Percentiles rank a stretch among this genome's conserved stretches.
Evolutionary conservation across 1,140 invertebrate species (phyloP).

Genomic region (Drosophila neocordata): DNA sequence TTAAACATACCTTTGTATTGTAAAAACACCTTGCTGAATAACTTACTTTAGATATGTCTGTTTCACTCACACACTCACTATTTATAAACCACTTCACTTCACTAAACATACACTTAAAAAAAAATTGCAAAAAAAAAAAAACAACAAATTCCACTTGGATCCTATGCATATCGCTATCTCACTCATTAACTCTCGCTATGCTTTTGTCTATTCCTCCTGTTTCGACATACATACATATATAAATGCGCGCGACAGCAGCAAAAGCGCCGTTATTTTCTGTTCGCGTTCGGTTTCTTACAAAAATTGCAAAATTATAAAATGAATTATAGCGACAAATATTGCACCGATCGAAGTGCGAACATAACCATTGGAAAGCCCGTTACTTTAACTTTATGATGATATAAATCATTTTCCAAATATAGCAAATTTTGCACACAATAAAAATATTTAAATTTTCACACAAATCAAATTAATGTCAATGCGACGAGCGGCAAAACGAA

Average conservation of each 20-base stretch:
- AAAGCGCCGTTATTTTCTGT: too few species aligned
- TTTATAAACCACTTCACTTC: neutral
- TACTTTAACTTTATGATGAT: neutral
- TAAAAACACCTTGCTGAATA: neutral
- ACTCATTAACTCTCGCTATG: neutral
- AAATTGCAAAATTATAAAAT: neutral
- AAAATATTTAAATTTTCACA: neutral
- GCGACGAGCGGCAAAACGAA: neutral
- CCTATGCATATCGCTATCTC: neutral
- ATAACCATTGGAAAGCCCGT: neutral
- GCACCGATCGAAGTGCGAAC: neutral
- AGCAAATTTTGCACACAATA: neutral
- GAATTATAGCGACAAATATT: neutral
- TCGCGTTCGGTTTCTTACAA: too few species aligned
- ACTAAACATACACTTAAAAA: neutral
- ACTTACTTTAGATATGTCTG: too few species aligned
- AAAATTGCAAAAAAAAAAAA: neutral
- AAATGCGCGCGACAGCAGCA: neutral
- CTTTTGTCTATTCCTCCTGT: neutral
- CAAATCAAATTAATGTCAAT: neutral
- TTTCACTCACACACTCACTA: neutral
- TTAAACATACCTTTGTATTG: neutral
- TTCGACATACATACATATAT: too few species aligned
- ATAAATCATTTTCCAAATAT: neutral
- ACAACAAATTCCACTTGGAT: neutral